A percentile compares a stretch with the other conserved stretches of the same genome.
Evolutionary conservation across 2,797 vertebrate genomes (phyloP).

Genomic region (Kryptopterus vitreolus): DNA sequence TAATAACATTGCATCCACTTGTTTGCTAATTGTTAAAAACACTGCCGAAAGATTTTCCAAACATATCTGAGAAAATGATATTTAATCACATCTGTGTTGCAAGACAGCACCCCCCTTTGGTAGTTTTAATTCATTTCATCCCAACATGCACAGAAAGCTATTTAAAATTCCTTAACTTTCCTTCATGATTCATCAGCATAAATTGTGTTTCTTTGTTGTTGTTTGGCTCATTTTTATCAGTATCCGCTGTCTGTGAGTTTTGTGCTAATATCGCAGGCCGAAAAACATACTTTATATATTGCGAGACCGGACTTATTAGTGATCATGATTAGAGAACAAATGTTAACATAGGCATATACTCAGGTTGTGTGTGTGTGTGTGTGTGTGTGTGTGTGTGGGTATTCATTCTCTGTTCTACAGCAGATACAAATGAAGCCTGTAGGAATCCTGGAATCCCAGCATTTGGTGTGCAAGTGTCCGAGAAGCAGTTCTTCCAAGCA

Average conservation of each 20-base stretch:
- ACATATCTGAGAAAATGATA: neutral
- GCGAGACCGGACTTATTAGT: neutral
- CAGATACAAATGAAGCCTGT: constrained; percentile 84
- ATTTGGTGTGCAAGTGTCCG: constrained; percentile 80
- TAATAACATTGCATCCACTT: neutral
- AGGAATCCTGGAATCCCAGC: constrained; percentile 82
- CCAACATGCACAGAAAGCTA: neutral
- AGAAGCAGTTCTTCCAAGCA: constrained; percentile 79
- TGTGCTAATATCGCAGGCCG: neutral
- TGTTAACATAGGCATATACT: neutral
- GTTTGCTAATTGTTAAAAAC: neutral
- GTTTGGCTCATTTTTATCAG: neutral
- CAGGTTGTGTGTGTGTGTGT: constrained; percentile 15
- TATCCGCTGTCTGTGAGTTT: neutral
- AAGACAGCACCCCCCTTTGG: neutral
- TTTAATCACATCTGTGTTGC: neutral
- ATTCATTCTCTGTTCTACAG: constrained; percentile 72
- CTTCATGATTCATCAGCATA: neutral
- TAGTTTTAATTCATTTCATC: neutral
- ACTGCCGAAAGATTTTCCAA: neutral
- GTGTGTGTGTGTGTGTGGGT: neutral
- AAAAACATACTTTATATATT: neutral
- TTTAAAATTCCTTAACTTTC: neutral
- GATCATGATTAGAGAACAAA: neutral
- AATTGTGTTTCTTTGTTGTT: neutral